Conservation (phyloP, 2,113 vertebrate genomes). For the Nannobrachium achirus region DNA sequence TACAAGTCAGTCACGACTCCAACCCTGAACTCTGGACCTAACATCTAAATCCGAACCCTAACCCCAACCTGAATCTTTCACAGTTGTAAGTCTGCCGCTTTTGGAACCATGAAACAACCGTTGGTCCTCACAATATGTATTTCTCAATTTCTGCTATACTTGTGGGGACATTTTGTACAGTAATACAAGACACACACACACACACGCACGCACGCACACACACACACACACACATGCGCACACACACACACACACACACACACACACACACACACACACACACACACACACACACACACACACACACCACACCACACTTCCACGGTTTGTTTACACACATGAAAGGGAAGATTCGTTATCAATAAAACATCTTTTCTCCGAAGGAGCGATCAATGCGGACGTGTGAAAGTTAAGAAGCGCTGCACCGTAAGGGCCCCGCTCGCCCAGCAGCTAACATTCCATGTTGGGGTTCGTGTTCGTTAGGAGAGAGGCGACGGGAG, state of each 20-base stretch:
- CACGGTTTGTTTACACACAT: conserved; percentile 38
- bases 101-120: too few species aligned
- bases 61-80: too few species aligned
- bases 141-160: not conserved
- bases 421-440: too few species aligned
- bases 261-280: too few species aligned
- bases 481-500: not conserved
- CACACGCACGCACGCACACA: not conserved
- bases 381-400: conserved; percentile 14
- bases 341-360: conserved; percentile 46
- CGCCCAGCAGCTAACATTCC: not conserved
- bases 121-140: not conserved
- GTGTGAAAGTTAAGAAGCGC: conserved; percentile 1
- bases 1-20: not conserved
- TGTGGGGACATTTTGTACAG: too few species aligned
- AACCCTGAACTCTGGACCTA: too few species aligned
- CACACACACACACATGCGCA: too few species aligned
- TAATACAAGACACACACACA: too few species aligned
- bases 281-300: not conserved
- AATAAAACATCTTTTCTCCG: conserved; percentile 34
- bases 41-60: not conserved
- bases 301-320: too few species aligned
- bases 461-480: not conserved
- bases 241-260: too few species aligned
- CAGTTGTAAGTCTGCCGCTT: too few species aligned